Base-by-base conservation (phyloP, 2,888 invertebrate genomes). In the Apotomis betuletana region DNA sequence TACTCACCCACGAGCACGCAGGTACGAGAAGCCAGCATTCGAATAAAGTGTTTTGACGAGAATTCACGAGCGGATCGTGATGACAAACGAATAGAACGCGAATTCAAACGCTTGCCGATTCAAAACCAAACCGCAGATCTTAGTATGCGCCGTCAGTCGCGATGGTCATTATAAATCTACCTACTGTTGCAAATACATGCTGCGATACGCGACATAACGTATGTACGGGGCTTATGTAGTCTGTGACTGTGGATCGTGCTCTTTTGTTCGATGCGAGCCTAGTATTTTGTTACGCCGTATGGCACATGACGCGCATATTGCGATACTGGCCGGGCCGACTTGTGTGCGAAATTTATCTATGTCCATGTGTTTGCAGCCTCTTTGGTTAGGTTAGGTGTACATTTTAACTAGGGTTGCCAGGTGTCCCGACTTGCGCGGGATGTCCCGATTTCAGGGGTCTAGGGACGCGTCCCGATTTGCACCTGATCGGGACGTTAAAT, bases 271-370 rank as follows among this genome's bases (percentile, higher is more conserved):
- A 77, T 78, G 76, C 58, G 65, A 54, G 74, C 78, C 79, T 78
- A 67, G 77, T 79, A 78, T 55, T 74, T 74, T 75, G 78, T 78
- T 78, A 76, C 76, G 77, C 76, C 70, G 75, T 73, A 63, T 75
- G 73, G 74, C 74, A 74, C 75, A 74, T 73, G 74, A 73, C 73
- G 65, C 54, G 60, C 60, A 58, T 15, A 49, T 55, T 52, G 61
- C 57, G 60, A 67, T 70, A 75, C 70, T 63, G 67, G 73, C 59
- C 61, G 46, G 60, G 41, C 52, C 65, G 51, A 70, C 38, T 63
- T 63, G 54, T 64, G 54, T 54, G 54, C 41, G 63, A 10, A 52
- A 62, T 52, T 52, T 46, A 41, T 13, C 46, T 41, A 46, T 27
- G 46, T 49, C 41, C 41, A 6, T 61, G 60, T 60, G 9, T 49